Evolutionary conservation across 2,888 invertebrate genomes (phyloP).

Genomic region (Lomographa bimaculata): DNA sequence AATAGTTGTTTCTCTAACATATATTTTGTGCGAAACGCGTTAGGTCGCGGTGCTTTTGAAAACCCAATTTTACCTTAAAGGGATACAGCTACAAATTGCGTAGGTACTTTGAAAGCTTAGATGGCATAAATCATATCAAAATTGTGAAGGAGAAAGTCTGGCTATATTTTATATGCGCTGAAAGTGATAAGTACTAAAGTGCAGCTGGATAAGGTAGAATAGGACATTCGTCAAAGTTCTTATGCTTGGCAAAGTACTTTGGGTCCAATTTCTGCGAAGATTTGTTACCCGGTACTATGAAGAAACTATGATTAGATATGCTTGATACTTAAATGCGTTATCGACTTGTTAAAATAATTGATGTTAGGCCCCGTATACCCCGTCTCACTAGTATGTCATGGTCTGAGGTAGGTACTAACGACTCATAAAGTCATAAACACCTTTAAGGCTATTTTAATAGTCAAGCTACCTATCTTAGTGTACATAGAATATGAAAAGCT

Average conservation of each 20-base stretch:
- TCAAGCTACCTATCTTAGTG: too few relatives aligned
- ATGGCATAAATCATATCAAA: constrained; percentile 28
- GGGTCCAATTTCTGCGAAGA: too few relatives aligned
- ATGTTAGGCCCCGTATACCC: too few relatives aligned
- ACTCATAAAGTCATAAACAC: too few relatives aligned
- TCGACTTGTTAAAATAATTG: too few relatives aligned
- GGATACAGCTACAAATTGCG: constrained; percentile 16
- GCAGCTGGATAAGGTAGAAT: constrained; percentile 36
- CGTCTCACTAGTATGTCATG: too few relatives aligned
- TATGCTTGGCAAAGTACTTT: constrained; percentile 7
- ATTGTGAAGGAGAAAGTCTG: constrained; percentile 27
- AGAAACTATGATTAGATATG: too few relatives aligned
- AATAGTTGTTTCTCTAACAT: constrained; percentile 22
- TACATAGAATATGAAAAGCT: too few relatives aligned
- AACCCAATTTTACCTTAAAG: constrained; percentile 23
- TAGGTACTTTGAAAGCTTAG: constrained; percentile 9
- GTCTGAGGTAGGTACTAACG: too few relatives aligned
- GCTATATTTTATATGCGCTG: constrained; percentile 21
- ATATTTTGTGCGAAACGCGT: constrained; percentile 17
- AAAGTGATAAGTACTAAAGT: constrained; percentile 24
- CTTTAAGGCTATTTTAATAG: too few relatives aligned
- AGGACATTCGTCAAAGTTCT: constrained; percentile 24
- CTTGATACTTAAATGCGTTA: too few relatives aligned
- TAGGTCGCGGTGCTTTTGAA: constrained; percentile 15
- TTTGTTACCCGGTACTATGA: too few relatives aligned